Evolutionary conservation across 2,113 vertebrate genomes (phyloP).

Genomic region (Indicator maculatus): DNA sequence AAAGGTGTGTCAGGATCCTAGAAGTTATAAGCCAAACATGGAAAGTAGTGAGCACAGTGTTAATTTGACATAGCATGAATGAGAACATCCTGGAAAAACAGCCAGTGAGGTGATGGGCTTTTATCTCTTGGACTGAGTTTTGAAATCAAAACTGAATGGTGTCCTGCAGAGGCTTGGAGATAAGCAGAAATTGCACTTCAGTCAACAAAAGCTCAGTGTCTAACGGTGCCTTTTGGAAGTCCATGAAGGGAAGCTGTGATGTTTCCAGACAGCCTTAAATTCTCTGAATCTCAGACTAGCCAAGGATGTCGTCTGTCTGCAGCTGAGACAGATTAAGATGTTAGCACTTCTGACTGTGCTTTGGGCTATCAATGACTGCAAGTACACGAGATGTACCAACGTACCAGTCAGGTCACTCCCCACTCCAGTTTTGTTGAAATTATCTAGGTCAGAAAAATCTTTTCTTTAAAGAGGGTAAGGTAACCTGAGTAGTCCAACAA

Average conservation of each 20-base stretch:
- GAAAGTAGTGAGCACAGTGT: background rate
- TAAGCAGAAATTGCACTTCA: background rate
- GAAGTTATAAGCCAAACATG: background rate
- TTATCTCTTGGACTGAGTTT: background rate
- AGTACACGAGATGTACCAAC: background rate
- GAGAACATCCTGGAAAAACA: background rate
- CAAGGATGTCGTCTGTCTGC: conserved; percentile 13
- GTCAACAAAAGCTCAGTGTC: background rate
- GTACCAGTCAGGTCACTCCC: background rate
- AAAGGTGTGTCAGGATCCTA: background rate
- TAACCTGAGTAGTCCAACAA: background rate
- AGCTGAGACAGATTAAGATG: background rate
- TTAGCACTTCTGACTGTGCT: background rate
- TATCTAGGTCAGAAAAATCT: background rate
- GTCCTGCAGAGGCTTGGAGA: background rate
- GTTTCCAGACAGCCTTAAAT: background rate
- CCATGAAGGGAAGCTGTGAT: background rate
- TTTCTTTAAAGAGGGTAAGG: background rate
- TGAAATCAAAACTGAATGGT: background rate
- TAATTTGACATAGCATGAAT: background rate
- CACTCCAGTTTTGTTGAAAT: background rate
- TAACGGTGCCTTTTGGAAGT: background rate
- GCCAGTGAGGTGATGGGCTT: background rate
- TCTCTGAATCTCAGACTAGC: background rate
- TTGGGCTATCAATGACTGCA: background rate